Percentiles rank a stretch among this genome's conserved stretches.
Evolutionary conservation across 23 tunicate species (phyloP).

Genomic region (Diplosoma virens): DNA sequence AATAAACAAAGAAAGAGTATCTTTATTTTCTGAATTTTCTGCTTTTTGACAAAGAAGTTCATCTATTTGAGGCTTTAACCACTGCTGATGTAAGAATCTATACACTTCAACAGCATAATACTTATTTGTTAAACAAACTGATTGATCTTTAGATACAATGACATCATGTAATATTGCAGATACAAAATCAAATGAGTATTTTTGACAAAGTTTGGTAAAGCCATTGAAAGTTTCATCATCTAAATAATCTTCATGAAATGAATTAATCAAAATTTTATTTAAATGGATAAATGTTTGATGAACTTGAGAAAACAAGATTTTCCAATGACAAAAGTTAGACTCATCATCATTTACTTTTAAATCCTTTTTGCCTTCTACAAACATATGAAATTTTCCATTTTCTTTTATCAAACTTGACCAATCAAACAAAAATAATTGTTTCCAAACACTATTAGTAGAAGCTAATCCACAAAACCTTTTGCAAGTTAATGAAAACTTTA

Average conservation of each 20-base stretch:
- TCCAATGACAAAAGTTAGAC: background rate
- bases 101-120: constrained; percentile 4
- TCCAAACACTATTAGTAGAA: background rate
- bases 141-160: background rate
- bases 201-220: background rate
- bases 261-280: background rate
- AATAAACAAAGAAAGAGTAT: background rate
- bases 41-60: too few relatives aligned
- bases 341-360: background rate
- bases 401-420: constrained; percentile 11
- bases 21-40: background rate
- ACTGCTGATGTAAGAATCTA: background rate
- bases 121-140: background rate
- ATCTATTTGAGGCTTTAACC: constrained; percentile 14
- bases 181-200: constrained; percentile 14
- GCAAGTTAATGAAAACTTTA: constrained; percentile 12
- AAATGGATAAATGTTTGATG: background rate
- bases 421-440: background rate
- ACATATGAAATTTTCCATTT: background rate
- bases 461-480: background rate
- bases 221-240: constrained; percentile 15
- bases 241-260: background rate
- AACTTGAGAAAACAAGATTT: background rate
- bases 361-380: background rate
- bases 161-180: background rate